Evolutionary conservation across 1,140 invertebrate species (phyloP), one percentile per base, ranked within the genome.

Genomic region (Ericerus pela): DNA sequence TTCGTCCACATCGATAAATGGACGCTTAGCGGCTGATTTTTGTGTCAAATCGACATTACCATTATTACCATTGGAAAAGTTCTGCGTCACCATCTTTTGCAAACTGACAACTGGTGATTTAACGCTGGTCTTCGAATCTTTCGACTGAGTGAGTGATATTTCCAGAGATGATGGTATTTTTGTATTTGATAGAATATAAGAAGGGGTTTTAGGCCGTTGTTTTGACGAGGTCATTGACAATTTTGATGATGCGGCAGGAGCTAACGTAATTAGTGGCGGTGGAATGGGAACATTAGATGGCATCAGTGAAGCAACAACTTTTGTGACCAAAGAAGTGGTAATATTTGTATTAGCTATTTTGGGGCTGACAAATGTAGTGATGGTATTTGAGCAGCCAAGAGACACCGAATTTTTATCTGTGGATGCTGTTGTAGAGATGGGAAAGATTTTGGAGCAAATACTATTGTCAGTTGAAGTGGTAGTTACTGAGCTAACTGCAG

Each of bases 141-240:
- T 47, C 2, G 41, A 47, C 10, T 14, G 22, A 22, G 41, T 47
- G 4, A 47, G 26, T 14, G 41, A 47, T 3, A 47, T 47, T 24
- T 47, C 41, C 16, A 47, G 14, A 47, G 41, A 47, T 2, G 41
- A 47, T 3, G 41, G 41, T 47, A 47, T 47, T 14, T 47, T 47
- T 5, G 41, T 47, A 22, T 47, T 20, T 3, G 41, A 10, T 2
- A 16, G 41, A 24, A 47, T 22, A 22, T 47, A 47, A 8, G 22
- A 24, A 10, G 41, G 26, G 12, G 16, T 16, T n/a, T n/a, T n/a
- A n/a, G 41, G 20, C 41, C 20, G 16, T 14, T 14, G 10, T 24
- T 20, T 47, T 22, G 41, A 38, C 14, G 36, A 16, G 4, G 20
- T 18, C 14, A 38, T 16, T 47, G 41, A 12, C 16, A 24, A 47